Evolutionary conservation across 2,888 invertebrate species (phyloP).

Genomic region (Panopea generosa): DNA sequence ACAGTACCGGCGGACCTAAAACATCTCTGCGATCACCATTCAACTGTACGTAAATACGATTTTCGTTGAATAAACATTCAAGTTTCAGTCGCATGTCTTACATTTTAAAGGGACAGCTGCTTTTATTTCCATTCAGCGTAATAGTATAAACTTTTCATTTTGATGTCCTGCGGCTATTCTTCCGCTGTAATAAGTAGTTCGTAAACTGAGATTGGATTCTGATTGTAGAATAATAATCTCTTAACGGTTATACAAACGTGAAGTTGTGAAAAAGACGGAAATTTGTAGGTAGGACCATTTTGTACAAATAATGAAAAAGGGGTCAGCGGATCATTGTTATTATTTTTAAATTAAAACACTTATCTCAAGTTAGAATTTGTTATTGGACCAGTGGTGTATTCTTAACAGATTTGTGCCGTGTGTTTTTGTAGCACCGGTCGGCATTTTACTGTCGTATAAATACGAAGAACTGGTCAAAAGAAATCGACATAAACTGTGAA

Average conservation of each 20-base stretch:
- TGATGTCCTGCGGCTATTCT: neutral
- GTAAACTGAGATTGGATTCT: neutral
- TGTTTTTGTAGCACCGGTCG: neutral
- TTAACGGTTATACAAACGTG: slow-evolving; percentile 24
- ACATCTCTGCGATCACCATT: too few species aligned
- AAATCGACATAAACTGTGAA: slow-evolving; percentile 11
- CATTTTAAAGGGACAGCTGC: neutral
- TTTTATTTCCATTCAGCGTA: neutral
- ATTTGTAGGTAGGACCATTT: slow-evolving; percentile 24
- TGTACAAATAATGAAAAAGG: slow-evolving; percentile 18
- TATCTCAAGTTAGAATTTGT: neutral
- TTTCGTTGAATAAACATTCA: neutral
- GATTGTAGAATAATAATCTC: neutral
- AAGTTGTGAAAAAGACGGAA: slow-evolving; percentile 24
- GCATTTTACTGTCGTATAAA: neutral
- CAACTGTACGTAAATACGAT: too few species aligned
- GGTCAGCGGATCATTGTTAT: slow-evolving; percentile 5
- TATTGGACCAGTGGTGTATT: neutral
- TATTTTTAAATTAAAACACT: slow-evolving; percentile 11
- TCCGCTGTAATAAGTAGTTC: slow-evolving; percentile 7
- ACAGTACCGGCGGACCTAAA: too few species aligned
- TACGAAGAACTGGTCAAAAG: slow-evolving; percentile 8
- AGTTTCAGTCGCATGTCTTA: neutral
- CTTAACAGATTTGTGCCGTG: neutral
- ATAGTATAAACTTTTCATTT: neutral